A percentile compares a stretch with the other conserved stretches of the same genome.
Evolutionary conservation across 2,797 vertebrate genomes (phyloP).

Genomic region (Enteromius radiatus): DNA sequence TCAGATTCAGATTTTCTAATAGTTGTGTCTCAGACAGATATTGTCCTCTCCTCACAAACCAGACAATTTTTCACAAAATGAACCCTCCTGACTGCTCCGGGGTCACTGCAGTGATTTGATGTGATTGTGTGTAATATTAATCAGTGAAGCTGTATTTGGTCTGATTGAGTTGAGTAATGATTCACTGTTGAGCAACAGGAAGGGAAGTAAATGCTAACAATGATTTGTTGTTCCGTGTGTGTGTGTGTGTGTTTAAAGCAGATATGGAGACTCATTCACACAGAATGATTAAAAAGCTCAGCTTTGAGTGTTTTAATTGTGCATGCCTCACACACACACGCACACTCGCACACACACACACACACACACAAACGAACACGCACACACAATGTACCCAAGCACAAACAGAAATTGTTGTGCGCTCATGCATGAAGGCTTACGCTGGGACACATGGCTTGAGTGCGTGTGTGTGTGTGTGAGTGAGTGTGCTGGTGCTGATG

Average conservation of each 20-base stretch:
- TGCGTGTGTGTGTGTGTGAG: conserved; percentile 55
- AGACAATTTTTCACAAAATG: too few relatives aligned
- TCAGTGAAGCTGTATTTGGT: background rate
- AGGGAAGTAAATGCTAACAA: background rate
- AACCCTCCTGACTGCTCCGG: too few relatives aligned
- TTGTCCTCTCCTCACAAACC: too few relatives aligned
- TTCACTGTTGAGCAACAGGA: background rate
- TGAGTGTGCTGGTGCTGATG: conserved; percentile 58
- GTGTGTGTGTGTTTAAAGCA: background rate
- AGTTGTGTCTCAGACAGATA: too few relatives aligned
- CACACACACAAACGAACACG: conserved; percentile 22
- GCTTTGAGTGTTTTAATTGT: conserved; percentile 21
- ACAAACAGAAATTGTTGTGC: too few relatives aligned
- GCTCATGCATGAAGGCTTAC: too few relatives aligned
- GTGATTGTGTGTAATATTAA: background rate
- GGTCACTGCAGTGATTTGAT: background rate
- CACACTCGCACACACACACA: conserved; percentile 11
- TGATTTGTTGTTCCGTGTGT: background rate
- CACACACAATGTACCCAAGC: background rate
- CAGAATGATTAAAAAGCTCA: conserved; percentile 30
- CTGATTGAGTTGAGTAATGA: background rate
- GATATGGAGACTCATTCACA: conserved; percentile 17
- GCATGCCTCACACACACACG: conserved; percentile 22
- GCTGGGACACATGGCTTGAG: background rate
- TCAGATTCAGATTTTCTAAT: too few relatives aligned